A percentile compares a stretch with the other conserved stretches of the same genome.
Evolutionary conservation across 2,797 vertebrate species (phyloP).

Genomic region (Acropternis orthonyx): DNA sequence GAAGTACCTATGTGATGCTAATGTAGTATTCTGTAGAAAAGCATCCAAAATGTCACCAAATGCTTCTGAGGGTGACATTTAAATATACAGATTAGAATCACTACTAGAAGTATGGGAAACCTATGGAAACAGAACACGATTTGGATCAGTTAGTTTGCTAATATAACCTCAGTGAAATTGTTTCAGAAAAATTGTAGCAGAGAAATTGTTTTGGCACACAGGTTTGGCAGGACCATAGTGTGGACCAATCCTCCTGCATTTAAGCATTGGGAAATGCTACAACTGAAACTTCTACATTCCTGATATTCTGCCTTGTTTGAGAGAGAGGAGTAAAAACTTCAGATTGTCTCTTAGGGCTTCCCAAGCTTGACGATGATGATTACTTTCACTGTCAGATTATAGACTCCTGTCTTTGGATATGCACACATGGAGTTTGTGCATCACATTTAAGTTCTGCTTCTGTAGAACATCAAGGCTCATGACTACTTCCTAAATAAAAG

Average conservation of each 20-base stretch:
- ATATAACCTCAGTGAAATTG: neutral
- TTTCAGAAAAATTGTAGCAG: fast-evolving
- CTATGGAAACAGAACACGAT: neutral
- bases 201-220: neutral
- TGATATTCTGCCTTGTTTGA: neutral
- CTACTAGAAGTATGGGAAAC: neutral
- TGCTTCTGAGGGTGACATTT: neutral
- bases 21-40: neutral
- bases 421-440: neutral
- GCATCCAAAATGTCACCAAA: neutral
- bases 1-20: neutral
- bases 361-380: neutral
- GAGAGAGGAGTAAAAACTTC: neutral
- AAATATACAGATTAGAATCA: neutral
- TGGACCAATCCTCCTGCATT: neutral
- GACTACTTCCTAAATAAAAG: neutral
- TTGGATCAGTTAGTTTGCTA: neutral
- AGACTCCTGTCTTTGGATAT: neutral
- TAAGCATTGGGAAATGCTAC: neutral
- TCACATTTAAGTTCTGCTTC: neutral
- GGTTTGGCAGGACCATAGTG: neutral
- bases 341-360: neutral
- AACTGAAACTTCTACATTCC: neutral
- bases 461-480: neutral
- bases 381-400: neutral